Evolutionary conservation across 2,888 invertebrate species (phyloP).

Genomic region (Teinopalpus imperialis): DNA sequence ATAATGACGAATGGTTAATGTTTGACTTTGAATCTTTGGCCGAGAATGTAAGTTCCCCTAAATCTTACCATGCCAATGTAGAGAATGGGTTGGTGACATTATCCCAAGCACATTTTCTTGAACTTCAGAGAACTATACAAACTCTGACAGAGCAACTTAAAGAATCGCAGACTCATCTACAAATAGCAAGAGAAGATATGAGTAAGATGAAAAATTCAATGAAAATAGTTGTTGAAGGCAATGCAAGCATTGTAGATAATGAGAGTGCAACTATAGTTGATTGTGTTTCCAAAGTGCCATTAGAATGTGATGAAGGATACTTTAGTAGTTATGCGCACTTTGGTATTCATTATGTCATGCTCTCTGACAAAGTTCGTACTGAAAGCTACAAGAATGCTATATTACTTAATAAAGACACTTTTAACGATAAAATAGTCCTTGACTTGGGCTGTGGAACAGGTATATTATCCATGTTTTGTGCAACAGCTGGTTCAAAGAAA

Average conservation of each 20-base stretch:
- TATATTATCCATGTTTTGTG: conserved; percentile 98
- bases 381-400: conserved; percentile 94
- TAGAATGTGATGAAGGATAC: conserved; percentile 88
- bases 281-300: conserved; percentile 72
- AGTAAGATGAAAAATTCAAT: conserved; percentile 83
- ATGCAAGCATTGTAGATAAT: conserved; percentile 35
- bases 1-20: conserved; percentile 91
- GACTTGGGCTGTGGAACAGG: conserved; percentile 99
- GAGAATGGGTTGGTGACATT: conserved; percentile 84
- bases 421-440: conserved; percentile 90
- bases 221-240: conserved; percentile 74
- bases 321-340: conserved; percentile 94
- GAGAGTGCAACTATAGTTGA: conserved; percentile 45
- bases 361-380: conserved; percentile 93
- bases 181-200: conserved; percentile 83
- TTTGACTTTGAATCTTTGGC: conserved; percentile 84
- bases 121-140: conserved; percentile 83
- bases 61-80: conserved; percentile 81
- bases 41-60: conserved; percentile 61
- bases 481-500: conserved; percentile 94
- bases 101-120: conserved; percentile 82
- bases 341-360: conserved; percentile 96
- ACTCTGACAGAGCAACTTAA: conserved; percentile 79
- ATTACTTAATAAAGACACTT: conserved; percentile 85
- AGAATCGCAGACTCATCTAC: conserved; percentile 81